A percentile compares a stretch with the other conserved stretches of the same genome.
Conservation (phyloP, 2,797 vertebrate species). For the Rhinatrema bivittatum region DNA sequence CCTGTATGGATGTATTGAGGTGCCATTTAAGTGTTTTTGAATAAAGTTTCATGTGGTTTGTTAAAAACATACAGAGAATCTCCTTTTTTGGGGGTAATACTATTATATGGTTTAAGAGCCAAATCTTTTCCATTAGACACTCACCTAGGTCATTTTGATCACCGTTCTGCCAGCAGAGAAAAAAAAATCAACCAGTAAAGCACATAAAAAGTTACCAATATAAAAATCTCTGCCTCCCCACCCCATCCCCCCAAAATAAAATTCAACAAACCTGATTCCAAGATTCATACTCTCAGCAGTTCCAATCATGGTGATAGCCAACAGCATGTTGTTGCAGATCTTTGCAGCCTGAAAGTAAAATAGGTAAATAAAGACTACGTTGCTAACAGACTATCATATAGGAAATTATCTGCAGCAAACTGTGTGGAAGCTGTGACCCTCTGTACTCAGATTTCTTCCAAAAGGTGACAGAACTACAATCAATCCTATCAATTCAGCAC, state of each 20-base stretch:
- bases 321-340: constrained; percentile 98
- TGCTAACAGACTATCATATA: constrained; percentile 11
- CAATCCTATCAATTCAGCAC: no score
- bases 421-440: not conserved
- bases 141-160: constrained; percentile 13
- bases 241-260: no score
- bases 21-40: no score
- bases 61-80: no score
- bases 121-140: no score
- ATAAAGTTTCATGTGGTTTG: no score
- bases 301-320: constrained; percentile 96
- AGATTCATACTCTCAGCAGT: constrained; percentile 96
- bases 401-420: constrained; percentile 4
- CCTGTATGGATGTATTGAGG: no score
- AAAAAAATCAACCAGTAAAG: constrained; percentile 15
- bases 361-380: constrained; percentile 15
- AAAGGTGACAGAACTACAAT: no score
- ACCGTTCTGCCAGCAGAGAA: constrained; percentile 1
- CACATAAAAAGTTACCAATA: constrained; percentile 16
- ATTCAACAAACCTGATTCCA: constrained; percentile 81
- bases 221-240: no score
- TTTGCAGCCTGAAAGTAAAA: constrained; percentile 80
- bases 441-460: not conserved
- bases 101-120: no score
- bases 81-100: no score